These are phyloP conservation scores for Parazoanthus darwini DNA, from an alignment of 92 coral and sea anemone genomes.

Conservation along the genomic window DNA sequence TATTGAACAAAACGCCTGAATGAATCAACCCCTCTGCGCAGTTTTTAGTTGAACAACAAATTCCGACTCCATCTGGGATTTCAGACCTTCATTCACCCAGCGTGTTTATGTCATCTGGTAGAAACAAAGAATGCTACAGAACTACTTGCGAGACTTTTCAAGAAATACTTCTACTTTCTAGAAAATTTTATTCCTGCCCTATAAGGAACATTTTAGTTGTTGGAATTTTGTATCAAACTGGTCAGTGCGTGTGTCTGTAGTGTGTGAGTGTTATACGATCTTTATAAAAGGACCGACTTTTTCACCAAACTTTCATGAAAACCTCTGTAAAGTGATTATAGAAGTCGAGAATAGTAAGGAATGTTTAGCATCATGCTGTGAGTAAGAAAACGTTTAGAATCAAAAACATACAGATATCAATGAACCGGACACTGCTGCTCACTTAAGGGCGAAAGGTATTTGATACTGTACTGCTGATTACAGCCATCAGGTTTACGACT, in stretches of 20 bases:
- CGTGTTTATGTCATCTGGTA: too few relatives aligned
- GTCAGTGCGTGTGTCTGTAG: background rate
- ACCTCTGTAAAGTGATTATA: background rate
- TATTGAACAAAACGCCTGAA: background rate
- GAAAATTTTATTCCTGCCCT: background rate
- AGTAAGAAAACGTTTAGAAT: background rate
- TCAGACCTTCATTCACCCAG: background rate
- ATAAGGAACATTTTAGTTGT: background rate
- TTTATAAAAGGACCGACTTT: background rate
- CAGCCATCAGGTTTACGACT: too few relatives aligned
- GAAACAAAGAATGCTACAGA: background rate
- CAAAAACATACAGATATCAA: background rate
- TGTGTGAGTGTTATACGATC: background rate
- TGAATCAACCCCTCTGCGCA: background rate
- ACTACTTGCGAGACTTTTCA: background rate
- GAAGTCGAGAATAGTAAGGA: background rate
- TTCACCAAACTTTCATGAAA: background rate
- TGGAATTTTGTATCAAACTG: background rate
- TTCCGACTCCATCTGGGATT: background rate
- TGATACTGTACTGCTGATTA: too few relatives aligned
- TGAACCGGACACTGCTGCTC: background rate
- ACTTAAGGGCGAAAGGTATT: background rate
- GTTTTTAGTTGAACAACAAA: background rate
- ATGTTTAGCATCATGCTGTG: background rate
- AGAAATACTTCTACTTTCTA: background rate